These are phyloP conservation scores for Samia ricini DNA, from an alignment of 1,140 invertebrate species.

Conservation along the genomic window DNA sequence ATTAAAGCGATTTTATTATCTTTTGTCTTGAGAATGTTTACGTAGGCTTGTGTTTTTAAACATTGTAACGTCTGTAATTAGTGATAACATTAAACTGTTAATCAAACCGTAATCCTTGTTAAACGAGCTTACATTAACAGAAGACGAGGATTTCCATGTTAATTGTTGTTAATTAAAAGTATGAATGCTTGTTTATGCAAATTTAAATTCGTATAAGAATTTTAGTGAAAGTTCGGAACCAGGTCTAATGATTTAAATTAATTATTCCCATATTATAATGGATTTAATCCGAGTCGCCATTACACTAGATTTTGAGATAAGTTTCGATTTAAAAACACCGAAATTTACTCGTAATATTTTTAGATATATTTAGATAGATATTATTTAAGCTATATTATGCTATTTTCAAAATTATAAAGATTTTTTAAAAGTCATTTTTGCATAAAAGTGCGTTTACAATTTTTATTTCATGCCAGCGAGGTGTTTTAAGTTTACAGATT, in stretches of 20 bases:
- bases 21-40: constrained; percentile 6
- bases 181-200: neutral
- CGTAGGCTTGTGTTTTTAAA: constrained; percentile 5
- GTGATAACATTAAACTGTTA: neutral
- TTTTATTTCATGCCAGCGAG: neutral
- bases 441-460: neutral
- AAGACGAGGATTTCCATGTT: neutral
- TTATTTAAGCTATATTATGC: no score
- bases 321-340: no score
- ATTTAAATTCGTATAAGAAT: neutral
- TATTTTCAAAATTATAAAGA: no score
- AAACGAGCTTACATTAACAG: neutral
- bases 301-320: no score
- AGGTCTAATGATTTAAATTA: neutral
- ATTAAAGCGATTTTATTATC: constrained; percentile 11
- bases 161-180: neutral
- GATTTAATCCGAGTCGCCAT: neutral
- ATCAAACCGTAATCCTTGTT: neutral
- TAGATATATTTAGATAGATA: no score
- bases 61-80: neutral
- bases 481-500: neutral
- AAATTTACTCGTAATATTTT: no score
- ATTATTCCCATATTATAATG: neutral
- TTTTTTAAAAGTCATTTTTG: neutral
- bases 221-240: neutral